Percentiles rank a stretch among this genome's conserved stretches.
phyloP scores from a whole-genome alignment of 2,888 invertebrate genomes.

The Stictocephala bisonia region DNA sequence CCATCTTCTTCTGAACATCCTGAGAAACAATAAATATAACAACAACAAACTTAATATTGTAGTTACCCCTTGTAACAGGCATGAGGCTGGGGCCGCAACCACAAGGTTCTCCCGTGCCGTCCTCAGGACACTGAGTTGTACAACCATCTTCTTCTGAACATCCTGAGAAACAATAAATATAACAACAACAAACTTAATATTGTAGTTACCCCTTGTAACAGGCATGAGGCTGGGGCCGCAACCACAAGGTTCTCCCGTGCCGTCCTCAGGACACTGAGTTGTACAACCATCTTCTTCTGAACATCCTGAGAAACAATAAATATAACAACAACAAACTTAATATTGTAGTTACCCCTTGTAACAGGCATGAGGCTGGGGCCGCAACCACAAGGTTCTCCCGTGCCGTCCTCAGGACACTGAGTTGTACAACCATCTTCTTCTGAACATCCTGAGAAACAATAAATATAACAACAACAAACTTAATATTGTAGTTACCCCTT shows the following conservation, averaged over 20 bases:
- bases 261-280: constrained; percentile 66
- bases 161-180: no score
- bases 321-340: no score
- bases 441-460: constrained; percentile 65
- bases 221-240: constrained; percentile 60
- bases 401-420: constrained; percentile 66
- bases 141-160: constrained; percentile 64
- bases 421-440: constrained; percentile 64
- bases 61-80: constrained; percentile 27
- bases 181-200: no score
- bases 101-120: constrained; percentile 65
- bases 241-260: constrained; percentile 65
- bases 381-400: constrained; percentile 66
- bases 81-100: constrained; percentile 61
- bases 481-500: no score
- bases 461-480: no score
- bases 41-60: no score
- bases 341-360: constrained; percentile 32
- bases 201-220: constrained; percentile 27
- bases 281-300: constrained; percentile 64
- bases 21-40: no score
- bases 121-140: constrained; percentile 66
- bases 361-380: constrained; percentile 11
- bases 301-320: constrained; percentile 66
- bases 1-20: constrained; percentile 64